A percentile compares a stretch with the other conserved stretches of the same genome.
phyloP scores from a whole-genome alignment of 2,888 invertebrate species.

The Caenorhabditis doughertyi region DNA sequence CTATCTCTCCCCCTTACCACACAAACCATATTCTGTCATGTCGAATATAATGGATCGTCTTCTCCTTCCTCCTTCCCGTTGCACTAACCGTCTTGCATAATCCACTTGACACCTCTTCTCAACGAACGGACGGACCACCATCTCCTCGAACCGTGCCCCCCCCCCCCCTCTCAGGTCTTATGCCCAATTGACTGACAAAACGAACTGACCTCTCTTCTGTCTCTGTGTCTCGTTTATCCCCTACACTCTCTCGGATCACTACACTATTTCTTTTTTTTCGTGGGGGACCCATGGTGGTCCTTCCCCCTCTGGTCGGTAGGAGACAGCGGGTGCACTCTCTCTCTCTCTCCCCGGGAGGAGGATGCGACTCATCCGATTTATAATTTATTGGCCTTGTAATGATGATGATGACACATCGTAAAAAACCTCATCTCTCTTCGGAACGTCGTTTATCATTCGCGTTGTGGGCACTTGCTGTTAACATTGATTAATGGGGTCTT shows the following conservation, averaged over 20 bases:
- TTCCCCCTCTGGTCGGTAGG: neutral
- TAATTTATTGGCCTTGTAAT: constrained; percentile 63
- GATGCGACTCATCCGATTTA: constrained; percentile 45
- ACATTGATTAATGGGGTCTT: constrained; percentile 4
- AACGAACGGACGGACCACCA: constrained; percentile 10
- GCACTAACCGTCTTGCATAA: constrained; percentile 42
- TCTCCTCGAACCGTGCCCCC: neutral
- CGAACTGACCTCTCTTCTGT: constrained; percentile 52
- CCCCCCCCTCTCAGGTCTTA: neutral
- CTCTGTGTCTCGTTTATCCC: constrained; percentile 7
- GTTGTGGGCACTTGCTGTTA: too few relatives aligned
- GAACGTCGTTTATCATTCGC: neutral
- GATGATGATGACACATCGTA: constrained; percentile 50
- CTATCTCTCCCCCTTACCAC: neutral
- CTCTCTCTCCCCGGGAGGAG: neutral
- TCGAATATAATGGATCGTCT: constrained; percentile 3
- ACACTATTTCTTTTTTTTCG: constrained; percentile 10
- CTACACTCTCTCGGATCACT: constrained; percentile 32
- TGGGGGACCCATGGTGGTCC: neutral
- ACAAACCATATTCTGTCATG: neutral
- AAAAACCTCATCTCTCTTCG: constrained; percentile 22
- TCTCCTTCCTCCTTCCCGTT: too few relatives aligned
- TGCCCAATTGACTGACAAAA: constrained; percentile 38
- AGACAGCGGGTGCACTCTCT: neutral
- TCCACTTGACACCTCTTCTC: constrained; percentile 54